phyloP scores from a whole-genome alignment of 2,888 invertebrate genomes.

The Stenurella melanura region DNA sequence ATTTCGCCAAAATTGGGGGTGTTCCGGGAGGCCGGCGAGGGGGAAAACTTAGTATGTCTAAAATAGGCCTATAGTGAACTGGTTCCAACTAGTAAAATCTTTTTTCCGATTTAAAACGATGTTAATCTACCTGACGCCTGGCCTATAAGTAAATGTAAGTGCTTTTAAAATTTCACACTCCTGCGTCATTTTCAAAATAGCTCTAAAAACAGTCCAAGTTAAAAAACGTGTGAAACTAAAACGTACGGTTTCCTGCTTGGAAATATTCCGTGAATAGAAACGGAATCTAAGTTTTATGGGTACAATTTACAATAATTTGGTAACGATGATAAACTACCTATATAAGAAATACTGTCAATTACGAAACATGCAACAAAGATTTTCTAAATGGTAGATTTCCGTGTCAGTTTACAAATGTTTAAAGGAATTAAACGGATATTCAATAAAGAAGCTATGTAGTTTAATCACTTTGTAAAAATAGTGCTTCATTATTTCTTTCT shows the following conservation, averaged over 20 bases:
- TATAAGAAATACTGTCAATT: not conserved
- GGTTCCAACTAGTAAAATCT: too few relatives aligned
- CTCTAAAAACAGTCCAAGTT: not conserved
- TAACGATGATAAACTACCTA: conserved; percentile 1
- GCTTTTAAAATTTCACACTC: too few relatives aligned
- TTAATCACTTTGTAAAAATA: conserved; percentile 1
- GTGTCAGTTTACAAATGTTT: conserved; percentile 7
- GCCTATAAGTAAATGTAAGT: too few relatives aligned
- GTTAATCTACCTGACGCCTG: too few relatives aligned
- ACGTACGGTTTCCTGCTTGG: not conserved
- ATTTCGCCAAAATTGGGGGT: too few relatives aligned
- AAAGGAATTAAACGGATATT: conserved; percentile 4
- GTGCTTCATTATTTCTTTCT: not conserved
- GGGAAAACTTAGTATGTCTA: too few relatives aligned
- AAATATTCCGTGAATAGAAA: not conserved
- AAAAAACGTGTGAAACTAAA: not conserved
- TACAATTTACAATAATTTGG: not conserved
- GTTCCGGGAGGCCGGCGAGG: too few relatives aligned
- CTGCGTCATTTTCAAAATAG: too few relatives aligned
- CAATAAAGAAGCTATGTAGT: not conserved
- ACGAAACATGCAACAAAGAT: conserved; percentile 4
- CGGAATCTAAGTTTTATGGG: not conserved
- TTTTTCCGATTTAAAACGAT: too few relatives aligned
- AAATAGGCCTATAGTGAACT: too few relatives aligned
- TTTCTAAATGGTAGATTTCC: conserved; percentile 1